phyloP scores from a whole-genome alignment of 2,797 vertebrate species.

The Oryzias sinensis region DNA sequence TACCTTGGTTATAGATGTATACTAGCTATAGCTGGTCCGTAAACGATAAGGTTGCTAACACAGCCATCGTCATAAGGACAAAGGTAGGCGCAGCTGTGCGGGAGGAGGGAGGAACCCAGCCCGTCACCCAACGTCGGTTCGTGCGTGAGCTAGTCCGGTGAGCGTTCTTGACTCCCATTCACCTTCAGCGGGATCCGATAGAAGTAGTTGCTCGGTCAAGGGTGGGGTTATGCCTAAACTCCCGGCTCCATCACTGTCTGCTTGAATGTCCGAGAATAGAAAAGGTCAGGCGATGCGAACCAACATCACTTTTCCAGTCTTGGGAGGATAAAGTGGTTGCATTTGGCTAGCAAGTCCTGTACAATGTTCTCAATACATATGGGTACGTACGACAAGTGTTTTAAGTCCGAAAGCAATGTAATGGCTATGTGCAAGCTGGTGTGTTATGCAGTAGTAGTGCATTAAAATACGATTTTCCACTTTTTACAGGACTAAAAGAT shows the following conservation, averaged over 20 bases:
- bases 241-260: slow-evolving; percentile 32
- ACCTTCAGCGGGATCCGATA: slow-evolving; percentile 72
- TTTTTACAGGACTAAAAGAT: slow-evolving; percentile 61
- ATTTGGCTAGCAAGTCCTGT: slow-evolving; percentile 52
- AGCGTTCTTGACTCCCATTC: slow-evolving; percentile 69
- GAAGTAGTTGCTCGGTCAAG: slow-evolving; percentile 69
- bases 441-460: slow-evolving; percentile 21
- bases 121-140: slow-evolving; percentile 50
- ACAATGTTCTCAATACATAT: slow-evolving; percentile 52
- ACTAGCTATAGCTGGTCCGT: slow-evolving; percentile 4
- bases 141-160: slow-evolving; percentile 56
- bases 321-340: slow-evolving; percentile 64
- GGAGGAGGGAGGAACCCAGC: slow-evolving; percentile 68
- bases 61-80: slow-evolving; percentile 58
- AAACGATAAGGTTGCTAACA: slow-evolving; percentile 36
- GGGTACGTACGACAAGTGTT: slow-evolving; percentile 40
- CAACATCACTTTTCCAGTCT: slow-evolving; percentile 54
- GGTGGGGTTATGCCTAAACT: slow-evolving; percentile 64
- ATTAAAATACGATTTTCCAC: slow-evolving; percentile 48
- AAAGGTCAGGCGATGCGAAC: slow-evolving; percentile 33
- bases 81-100: slow-evolving; percentile 59
- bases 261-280: slow-evolving; percentile 36
- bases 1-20: not conserved
- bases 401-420: slow-evolving; percentile 16
- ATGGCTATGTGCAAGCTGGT: slow-evolving; percentile 17